Evolutionary conservation across 2,888 invertebrate species (phyloP).

Genomic region (Sipha maydis): DNA sequence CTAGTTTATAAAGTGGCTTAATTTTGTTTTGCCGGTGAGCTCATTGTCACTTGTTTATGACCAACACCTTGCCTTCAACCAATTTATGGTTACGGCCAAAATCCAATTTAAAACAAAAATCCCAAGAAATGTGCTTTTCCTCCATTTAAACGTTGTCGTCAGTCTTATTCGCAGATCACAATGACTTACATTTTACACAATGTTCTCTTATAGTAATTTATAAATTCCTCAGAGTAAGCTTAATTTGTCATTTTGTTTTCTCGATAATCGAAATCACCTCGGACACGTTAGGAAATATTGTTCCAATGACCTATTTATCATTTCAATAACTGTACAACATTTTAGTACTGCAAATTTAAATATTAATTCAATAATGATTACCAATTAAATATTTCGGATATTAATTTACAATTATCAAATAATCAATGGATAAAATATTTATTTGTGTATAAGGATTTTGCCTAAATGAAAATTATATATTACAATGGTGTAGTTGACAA

Average conservation of each 20-base stretch:
- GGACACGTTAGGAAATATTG: neutral
- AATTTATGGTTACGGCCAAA: conserved; percentile 31
- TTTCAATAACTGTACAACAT: neutral
- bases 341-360: neutral
- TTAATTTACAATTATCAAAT: neutral
- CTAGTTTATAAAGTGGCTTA: neutral
- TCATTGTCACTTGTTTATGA: conserved; percentile 27
- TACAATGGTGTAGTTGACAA: no score
- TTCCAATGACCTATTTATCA: neutral
- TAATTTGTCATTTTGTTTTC: neutral
- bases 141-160: conserved; percentile 49
- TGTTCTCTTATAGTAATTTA: neutral
- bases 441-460: neutral
- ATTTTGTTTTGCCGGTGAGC: neutral
- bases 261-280: neutral
- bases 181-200: conserved; percentile 11
- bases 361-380: no score
- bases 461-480: neutral
- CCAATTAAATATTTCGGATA: neutral
- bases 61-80: neutral
- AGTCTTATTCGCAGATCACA: conserved; percentile 18
- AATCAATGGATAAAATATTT: neutral
- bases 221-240: neutral
- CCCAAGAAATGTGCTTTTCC: neutral
- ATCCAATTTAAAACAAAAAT: conserved; percentile 48